Conservation (phyloP, 2,888 invertebrate species). For the Hirtodrosophila confusa region DNA sequence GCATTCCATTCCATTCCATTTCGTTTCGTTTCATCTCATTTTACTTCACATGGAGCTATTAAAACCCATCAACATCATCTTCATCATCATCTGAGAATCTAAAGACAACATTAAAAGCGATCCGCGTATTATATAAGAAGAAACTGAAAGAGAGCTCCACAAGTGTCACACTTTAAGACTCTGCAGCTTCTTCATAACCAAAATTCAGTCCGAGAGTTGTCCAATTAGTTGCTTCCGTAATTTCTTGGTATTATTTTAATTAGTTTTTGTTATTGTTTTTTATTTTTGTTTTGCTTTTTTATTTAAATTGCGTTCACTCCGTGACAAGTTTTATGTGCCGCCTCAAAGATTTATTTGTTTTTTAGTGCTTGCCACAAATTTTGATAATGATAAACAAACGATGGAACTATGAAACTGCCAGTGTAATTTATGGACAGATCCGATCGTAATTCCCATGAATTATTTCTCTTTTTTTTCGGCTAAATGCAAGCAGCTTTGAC, state of each 20-base stretch:
- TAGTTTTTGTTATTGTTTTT: slow-evolving; percentile 42
- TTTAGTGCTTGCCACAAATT: slow-evolving; percentile 15
- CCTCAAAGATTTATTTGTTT: slow-evolving; percentile 64
- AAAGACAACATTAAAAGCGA: slow-evolving; percentile 35
- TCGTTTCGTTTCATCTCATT: slow-evolving; percentile 1
- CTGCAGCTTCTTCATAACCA: slow-evolving; percentile 10
- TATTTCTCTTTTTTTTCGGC: not conserved
- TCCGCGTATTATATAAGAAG: slow-evolving; percentile 58
- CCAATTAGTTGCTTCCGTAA: slow-evolving; percentile 79
- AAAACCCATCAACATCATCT: slow-evolving; percentile 51
- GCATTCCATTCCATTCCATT: slow-evolving; percentile 42
- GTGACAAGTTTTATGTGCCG: slow-evolving; percentile 55
- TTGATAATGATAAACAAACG: slow-evolving; percentile 36
- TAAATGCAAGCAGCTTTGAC: not conserved
- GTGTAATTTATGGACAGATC: slow-evolving; percentile 68
- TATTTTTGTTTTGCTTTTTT: slow-evolving; percentile 24
- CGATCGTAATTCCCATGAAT: slow-evolving; percentile 50
- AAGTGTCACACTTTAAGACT: slow-evolving; percentile 64
- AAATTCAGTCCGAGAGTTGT: slow-evolving; percentile 33
- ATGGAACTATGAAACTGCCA: slow-evolving; percentile 35
- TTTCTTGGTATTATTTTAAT: slow-evolving; percentile 80
- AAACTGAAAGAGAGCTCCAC: slow-evolving; percentile 35
- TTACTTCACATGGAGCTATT: slow-evolving; percentile 55
- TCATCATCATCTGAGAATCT: slow-evolving; percentile 30
- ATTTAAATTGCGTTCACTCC: slow-evolving; percentile 64